Conservation (phyloP, 2,888 invertebrate species). For the Protodeltote pygarga region DNA sequence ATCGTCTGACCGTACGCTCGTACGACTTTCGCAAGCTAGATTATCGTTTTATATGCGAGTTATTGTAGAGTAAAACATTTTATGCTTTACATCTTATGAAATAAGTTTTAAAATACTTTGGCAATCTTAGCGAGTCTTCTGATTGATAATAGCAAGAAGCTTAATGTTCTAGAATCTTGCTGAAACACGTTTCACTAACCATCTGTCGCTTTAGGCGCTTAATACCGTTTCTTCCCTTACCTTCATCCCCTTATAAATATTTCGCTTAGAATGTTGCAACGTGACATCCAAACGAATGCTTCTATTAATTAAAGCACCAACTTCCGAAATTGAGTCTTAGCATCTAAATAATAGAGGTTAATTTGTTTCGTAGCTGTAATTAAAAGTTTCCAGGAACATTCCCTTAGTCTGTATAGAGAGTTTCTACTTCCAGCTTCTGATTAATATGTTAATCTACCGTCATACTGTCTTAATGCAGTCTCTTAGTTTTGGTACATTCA, state of each 20-base stretch:
- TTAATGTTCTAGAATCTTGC: neutral
- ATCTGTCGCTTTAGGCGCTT: constrained; percentile 21
- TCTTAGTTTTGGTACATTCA: constrained; percentile 39
- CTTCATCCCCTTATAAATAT: constrained; percentile 39
- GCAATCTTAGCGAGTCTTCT: neutral
- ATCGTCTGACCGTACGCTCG: constrained; percentile 22
- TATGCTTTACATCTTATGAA: neutral
- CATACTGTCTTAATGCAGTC: constrained; percentile 56
- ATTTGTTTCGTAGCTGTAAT: constrained; percentile 37
- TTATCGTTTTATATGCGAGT: constrained; percentile 21
- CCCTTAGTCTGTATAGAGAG: constrained; percentile 35
- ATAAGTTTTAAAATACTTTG: constrained; percentile 1
- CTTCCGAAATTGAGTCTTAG: constrained; percentile 25
- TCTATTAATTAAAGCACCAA: constrained; percentile 36
- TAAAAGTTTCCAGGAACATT: constrained; percentile 45
- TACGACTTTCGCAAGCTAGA: constrained; percentile 23
- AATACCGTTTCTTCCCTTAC: constrained; percentile 13
- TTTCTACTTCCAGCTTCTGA: constrained; percentile 44
- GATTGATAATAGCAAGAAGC: neutral
- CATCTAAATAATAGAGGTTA: constrained; percentile 18
- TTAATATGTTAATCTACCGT: constrained; percentile 64
- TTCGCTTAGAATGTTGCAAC: constrained; percentile 37
- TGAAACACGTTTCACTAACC: constrained; percentile 6
- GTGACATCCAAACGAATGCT: constrained; percentile 44
- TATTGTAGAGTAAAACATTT: constrained; percentile 14